phyloP scores from a whole-genome alignment of 2,888 invertebrate genomes.

The Norana najaformis region DNA sequence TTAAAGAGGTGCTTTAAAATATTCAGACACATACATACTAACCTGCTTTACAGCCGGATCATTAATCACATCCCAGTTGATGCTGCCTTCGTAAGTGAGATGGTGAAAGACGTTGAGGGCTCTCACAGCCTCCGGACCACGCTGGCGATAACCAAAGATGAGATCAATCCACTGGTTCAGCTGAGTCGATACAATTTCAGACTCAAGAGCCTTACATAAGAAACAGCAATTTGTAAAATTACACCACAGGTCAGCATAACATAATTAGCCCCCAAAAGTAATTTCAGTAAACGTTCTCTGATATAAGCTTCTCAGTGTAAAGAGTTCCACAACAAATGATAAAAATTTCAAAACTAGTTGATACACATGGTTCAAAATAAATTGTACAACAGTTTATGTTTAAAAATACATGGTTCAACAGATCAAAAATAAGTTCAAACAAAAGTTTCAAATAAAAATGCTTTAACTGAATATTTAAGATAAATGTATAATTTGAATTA shows the following conservation, averaged over 20 bases:
- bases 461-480: background rate
- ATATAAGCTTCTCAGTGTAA: background rate
- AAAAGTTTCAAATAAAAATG: background rate
- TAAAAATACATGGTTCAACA: background rate
- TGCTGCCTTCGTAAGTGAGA: conserved; percentile 96
- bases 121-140: conserved; percentile 94
- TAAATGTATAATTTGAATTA: background rate
- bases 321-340: background rate
- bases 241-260: background rate
- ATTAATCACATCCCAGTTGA: conserved; percentile 84
- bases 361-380: background rate
- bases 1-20: no score
- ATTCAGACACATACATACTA: conserved; percentile 20
- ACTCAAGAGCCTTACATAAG: conserved; percentile 80
- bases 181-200: conserved; percentile 98
- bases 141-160: conserved; percentile 98
- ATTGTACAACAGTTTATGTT: background rate
- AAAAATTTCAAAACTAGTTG: background rate
- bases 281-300: background rate
- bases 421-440: background rate
- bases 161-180: conserved; percentile 99
- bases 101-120: conserved; percentile 99
- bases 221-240: background rate
- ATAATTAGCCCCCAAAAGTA: background rate
- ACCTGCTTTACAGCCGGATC: conserved; percentile 88